These are phyloP conservation scores for Rallus crepitans DNA, from an alignment of 2,797 vertebrate species.

Conservation along the genomic window DNA sequence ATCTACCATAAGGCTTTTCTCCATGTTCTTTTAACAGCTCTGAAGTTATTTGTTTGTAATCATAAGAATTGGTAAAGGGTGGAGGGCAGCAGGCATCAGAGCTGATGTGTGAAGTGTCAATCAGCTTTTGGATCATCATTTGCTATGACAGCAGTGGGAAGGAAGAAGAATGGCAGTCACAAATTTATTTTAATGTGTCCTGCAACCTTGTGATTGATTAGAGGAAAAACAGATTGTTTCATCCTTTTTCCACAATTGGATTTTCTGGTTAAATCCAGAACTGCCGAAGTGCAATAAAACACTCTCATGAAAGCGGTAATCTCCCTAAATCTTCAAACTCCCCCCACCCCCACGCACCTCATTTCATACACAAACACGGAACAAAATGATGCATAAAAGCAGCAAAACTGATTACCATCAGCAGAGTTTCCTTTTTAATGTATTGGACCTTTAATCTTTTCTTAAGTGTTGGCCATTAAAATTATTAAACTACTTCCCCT, in stretches of 20 bases:
- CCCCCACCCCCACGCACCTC: neutral
- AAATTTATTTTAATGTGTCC: slow-evolving; percentile 67
- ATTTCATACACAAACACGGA: slow-evolving; percentile 43
- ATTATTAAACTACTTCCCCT: slow-evolving; percentile 66
- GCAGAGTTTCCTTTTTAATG: slow-evolving; percentile 65
- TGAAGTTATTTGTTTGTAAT: slow-evolving; percentile 8
- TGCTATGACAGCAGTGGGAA: slow-evolving; percentile 25
- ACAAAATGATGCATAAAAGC: slow-evolving; percentile 57
- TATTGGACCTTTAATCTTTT: slow-evolving; percentile 67
- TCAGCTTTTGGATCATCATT: slow-evolving; percentile 57
- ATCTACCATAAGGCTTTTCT: neutral
- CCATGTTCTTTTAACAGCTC: neutral
- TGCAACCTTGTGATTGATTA: slow-evolving; percentile 61
- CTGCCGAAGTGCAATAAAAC: slow-evolving; percentile 60
- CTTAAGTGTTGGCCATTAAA: slow-evolving; percentile 67
- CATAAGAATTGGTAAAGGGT: neutral
- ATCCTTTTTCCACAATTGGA: slow-evolving; percentile 69
- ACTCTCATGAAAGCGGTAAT: slow-evolving; percentile 50
- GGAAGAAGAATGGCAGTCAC: neutral
- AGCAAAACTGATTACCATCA: slow-evolving; percentile 69
- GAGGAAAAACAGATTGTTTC: slow-evolving; percentile 69
- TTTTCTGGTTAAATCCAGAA: slow-evolving; percentile 67
- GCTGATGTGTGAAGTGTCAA: slow-evolving; percentile 11
- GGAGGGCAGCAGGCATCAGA: slow-evolving; percentile 5
- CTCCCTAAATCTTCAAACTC: slow-evolving; percentile 55